Evolutionary conservation across 2,113 vertebrate genomes (phyloP).

Genomic region (Plestiodon gilberti): DNA sequence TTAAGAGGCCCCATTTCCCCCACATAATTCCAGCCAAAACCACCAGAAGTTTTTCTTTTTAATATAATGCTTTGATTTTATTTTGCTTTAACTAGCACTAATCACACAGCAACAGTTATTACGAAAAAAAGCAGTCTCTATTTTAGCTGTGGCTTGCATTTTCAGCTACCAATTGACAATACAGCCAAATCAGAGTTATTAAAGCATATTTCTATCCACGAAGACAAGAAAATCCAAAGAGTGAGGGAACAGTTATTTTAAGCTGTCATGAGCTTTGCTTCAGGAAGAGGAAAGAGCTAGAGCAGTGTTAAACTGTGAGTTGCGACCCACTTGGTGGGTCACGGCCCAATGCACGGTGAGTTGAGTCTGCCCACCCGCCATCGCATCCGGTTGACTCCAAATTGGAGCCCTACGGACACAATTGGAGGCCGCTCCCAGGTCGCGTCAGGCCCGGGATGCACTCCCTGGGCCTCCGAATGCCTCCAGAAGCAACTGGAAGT

Average conservation of each 20-base stretch:
- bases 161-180: constrained; percentile 52
- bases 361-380: too few relatives aligned
- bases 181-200: constrained; percentile 42
- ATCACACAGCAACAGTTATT: constrained; percentile 25
- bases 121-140: constrained; percentile 43
- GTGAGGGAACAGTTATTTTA: constrained; percentile 40
- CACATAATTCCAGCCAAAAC: not conserved
- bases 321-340: too few relatives aligned
- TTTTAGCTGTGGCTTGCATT: constrained; percentile 52
- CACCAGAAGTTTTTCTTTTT: not conserved
- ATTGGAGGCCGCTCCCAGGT: too few relatives aligned
- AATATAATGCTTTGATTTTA: not conserved
- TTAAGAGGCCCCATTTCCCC: constrained; percentile 5
- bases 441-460: too few relatives aligned
- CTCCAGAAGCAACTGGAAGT: too few relatives aligned
- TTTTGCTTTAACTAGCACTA: constrained; percentile 20
- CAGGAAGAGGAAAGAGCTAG: not conserved
- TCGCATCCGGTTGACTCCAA: too few relatives aligned
- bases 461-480: too few relatives aligned
- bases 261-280: not conserved
- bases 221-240: constrained; percentile 51
- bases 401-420: too few relatives aligned
- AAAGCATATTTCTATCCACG: constrained; percentile 42
- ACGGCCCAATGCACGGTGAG: too few relatives aligned
- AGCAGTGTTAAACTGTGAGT: too few relatives aligned